Conservation (phyloP, 2,888 invertebrate species). For the Himalopsyche japonica region DNA sequence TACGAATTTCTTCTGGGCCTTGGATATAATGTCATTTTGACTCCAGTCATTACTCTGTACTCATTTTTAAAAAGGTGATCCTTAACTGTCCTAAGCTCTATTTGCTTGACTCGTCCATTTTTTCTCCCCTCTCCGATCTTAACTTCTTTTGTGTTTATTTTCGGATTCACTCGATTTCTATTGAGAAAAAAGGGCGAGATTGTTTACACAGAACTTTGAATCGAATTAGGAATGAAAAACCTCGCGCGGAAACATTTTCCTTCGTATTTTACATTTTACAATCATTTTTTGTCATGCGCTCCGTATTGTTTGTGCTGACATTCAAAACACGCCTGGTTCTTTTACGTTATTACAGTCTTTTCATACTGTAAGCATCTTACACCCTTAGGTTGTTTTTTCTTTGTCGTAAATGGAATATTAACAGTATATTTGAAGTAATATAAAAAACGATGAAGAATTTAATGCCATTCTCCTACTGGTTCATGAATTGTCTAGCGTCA, state of each 20-base stretch:
- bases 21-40: no score
- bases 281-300: not conserved
- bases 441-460: no score
- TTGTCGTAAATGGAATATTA: no score
- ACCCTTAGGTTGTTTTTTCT: no score
- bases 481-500: no score
- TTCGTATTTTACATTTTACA: not conserved
- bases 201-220: constrained; percentile 35
- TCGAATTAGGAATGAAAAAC: constrained; percentile 33
- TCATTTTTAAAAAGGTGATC: not conserved
- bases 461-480: no score
- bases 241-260: constrained; percentile 15
- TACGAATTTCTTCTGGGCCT: no score
- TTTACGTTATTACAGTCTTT: not conserved
- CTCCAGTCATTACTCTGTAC: not conserved
- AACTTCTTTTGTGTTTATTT: constrained; percentile 32
- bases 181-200: constrained; percentile 18
- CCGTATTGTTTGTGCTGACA: not conserved
- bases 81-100: constrained; percentile 28
- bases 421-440: no score
- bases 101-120: constrained; percentile 34
- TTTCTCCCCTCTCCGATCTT: constrained; percentile 7
- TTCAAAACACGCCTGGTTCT: not conserved
- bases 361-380: not conserved
- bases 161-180: constrained; percentile 27